phyloP scores from a whole-genome alignment of 2,797 vertebrate genomes.

The Cossypha heuglini region DNA sequence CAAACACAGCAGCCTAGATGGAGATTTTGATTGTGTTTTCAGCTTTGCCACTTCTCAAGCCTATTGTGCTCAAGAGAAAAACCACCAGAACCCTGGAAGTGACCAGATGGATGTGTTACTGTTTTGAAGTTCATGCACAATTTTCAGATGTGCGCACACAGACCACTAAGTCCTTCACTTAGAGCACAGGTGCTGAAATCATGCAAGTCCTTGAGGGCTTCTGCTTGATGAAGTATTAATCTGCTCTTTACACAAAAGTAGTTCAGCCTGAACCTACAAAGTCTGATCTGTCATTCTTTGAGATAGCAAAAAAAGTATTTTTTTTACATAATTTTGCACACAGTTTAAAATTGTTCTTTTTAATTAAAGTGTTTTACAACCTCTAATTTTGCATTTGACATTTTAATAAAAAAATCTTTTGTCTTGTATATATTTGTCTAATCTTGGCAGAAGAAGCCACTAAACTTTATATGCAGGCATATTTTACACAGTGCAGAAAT shows the following conservation, averaged over 20 bases:
- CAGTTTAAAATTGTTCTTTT: not conserved
- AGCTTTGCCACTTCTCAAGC: slow-evolving; percentile 69
- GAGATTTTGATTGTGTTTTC: slow-evolving; percentile 74
- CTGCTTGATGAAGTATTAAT: not conserved
- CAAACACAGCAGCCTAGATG: slow-evolving; percentile 70
- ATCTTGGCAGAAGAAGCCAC: not conserved
- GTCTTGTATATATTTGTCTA: not conserved
- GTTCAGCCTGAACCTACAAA: not conserved
- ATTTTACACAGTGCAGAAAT: not conserved
- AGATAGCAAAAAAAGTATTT: not conserved
- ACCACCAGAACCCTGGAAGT: slow-evolving; percentile 39
- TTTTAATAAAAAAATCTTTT: slow-evolving; percentile 14
- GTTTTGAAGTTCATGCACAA: not conserved
- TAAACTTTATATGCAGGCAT: not conserved
- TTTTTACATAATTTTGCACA: slow-evolving; percentile 27
- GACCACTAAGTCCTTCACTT: not conserved
- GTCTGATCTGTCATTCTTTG: not conserved
- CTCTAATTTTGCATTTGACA: not conserved
- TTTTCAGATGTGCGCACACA: not conserved
- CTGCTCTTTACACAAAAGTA: not conserved
- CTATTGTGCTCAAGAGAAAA: slow-evolving; percentile 48
- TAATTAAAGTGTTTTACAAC: not conserved
- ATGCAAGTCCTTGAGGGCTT: not conserved
- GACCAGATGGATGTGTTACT: not conserved
- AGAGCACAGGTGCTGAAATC: slow-evolving; percentile 6